phyloP scores from a whole-genome alignment of 2,888 invertebrate genomes.

The Diogma glabrata region DNA sequence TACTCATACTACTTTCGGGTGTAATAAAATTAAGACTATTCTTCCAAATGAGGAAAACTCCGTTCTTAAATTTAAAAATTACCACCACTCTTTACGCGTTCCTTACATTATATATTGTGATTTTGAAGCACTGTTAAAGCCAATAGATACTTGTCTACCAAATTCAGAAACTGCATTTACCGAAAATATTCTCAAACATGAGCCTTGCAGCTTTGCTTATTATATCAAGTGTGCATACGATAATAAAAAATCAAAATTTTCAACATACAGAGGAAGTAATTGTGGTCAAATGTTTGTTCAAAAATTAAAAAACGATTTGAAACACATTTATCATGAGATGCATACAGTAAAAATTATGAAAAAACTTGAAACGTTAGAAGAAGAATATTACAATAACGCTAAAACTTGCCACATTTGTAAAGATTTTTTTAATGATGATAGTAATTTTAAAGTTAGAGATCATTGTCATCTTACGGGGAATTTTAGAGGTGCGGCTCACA shows the following conservation, averaged over 20 bases:
- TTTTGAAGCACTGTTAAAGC: background rate
- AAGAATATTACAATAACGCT: background rate
- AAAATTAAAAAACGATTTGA: background rate
- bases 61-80: slow-evolving; percentile 1
- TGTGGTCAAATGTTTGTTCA: background rate
- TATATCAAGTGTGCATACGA: background rate
- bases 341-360: background rate
- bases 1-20: background rate
- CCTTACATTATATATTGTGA: background rate
- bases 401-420: background rate
- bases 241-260: background rate
- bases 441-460: slow-evolving; percentile 8
- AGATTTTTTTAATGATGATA: background rate
- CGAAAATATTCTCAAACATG: background rate
- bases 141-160: slow-evolving; percentile 18
- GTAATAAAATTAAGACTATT: background rate
- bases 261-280: background rate
- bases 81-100: background rate
- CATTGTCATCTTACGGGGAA: background rate
- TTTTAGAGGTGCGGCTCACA: background rate
- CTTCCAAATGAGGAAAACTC: background rate
- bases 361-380: background rate
- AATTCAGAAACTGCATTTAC: slow-evolving; percentile 10
- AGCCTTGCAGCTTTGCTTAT: background rate
- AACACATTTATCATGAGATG: background rate